These are phyloP conservation scores for Tragelaphus imberbis DNA, from an alignment of 2,113 vertebrate species.

Conservation along the genomic window DNA sequence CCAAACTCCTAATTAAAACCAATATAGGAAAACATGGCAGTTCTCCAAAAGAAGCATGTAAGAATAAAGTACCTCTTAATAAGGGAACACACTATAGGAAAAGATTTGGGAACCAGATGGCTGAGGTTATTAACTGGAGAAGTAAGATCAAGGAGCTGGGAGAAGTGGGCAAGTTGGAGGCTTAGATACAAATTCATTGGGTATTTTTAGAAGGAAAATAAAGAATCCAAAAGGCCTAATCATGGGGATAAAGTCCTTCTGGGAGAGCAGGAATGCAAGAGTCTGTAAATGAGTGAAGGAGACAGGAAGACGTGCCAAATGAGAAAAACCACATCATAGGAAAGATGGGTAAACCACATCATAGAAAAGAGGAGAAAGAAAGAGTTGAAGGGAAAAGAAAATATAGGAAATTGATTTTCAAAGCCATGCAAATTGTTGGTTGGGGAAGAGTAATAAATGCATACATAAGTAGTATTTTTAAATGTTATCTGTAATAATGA, in stretches of 20 bases:
- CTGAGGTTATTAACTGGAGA: not conserved
- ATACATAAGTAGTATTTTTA: not conserved
- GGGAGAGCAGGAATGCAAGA: not conserved
- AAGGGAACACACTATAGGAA: too few relatives aligned
- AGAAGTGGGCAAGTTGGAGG: not conserved
- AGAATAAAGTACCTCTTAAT: not conserved
- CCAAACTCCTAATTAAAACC: not conserved
- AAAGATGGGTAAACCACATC: not conserved
- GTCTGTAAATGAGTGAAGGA: not conserved
- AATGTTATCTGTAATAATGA: not conserved
- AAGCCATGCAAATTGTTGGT: not conserved
- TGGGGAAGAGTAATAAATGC: not conserved
- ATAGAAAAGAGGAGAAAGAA: not conserved
- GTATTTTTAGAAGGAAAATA: not conserved
- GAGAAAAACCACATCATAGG: conserved; percentile 2
- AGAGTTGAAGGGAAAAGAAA: not conserved
- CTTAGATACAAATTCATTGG: not conserved
- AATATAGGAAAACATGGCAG: not conserved
- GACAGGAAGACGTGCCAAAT: not conserved
- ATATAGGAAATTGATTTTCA: not conserved
- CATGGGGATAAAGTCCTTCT: not conserved
- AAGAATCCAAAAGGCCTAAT: not conserved
- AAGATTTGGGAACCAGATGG: not conserved
- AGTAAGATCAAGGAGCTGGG: not conserved
- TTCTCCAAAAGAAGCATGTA: not conserved